Percentiles rank a stretch among this genome's conserved stretches.
Conservation (phyloP, 1,140 invertebrate genomes). For the Eciton burchellii region DNA sequence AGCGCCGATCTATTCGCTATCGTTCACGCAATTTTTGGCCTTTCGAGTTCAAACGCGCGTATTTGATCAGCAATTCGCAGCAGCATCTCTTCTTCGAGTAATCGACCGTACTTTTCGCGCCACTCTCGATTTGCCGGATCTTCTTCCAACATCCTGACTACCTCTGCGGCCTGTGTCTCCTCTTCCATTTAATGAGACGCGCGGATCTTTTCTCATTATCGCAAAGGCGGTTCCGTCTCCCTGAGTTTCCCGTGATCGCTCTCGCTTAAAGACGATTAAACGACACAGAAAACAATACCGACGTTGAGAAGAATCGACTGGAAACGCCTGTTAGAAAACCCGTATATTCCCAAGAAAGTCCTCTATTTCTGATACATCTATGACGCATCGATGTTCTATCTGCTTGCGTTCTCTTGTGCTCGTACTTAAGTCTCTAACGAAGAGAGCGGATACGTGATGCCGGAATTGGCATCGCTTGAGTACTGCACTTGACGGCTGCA, state of each 20-base stretch:
- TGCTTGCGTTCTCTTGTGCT: background rate
- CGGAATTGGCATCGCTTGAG: constrained; percentile 15
- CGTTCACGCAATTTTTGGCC: background rate
- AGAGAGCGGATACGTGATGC: background rate
- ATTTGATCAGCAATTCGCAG: background rate
- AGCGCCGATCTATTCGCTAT: background rate
- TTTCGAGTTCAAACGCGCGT: background rate
- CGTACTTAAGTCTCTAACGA: background rate
- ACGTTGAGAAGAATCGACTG: no score
- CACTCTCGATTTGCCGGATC: background rate
- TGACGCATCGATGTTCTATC: background rate
- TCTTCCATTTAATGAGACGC: constrained; percentile 5
- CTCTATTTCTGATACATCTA: no score
- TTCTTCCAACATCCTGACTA: background rate
- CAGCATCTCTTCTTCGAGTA: background rate
- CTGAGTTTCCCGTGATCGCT: background rate
- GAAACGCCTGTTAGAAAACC: no score
- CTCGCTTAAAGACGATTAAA: no score
- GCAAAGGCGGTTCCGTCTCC: background rate
- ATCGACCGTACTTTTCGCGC: background rate
- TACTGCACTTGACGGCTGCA: background rate
- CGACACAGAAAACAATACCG: no score
- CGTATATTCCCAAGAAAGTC: no score
- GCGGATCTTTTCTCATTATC: constrained; percentile 2
- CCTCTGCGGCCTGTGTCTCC: background rate